Conservation (phyloP, 2,113 vertebrate species). For the Vicugna pacos region DNA sequence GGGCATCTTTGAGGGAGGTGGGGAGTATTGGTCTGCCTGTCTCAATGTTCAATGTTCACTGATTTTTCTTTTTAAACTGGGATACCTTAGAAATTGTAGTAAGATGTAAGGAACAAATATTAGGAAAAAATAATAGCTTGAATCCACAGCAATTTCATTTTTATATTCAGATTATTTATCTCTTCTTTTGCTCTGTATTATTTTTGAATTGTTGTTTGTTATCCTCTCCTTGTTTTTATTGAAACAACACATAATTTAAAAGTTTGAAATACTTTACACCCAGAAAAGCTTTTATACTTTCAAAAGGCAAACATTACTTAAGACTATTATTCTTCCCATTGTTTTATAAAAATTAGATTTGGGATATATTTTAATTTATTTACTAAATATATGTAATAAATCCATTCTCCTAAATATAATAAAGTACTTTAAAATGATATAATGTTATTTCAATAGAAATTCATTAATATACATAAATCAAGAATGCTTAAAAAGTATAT, state of each 20-base stretch:
- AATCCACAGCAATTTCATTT: conserved; percentile 15
- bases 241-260: neutral
- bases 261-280: neutral
- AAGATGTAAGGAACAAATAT: neutral
- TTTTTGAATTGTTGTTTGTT: conserved; percentile 1
- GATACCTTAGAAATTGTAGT: conserved; percentile 48
- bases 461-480: neutral
- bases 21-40: neutral
- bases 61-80: conserved; percentile 42
- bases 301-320: neutral
- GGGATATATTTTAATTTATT: neutral
- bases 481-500: neutral
- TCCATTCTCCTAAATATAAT: too few species aligned
- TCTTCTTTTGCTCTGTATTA: neutral
- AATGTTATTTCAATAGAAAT: neutral
- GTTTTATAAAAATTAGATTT: neutral
- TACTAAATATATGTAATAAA: neutral
- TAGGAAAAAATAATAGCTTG: neutral
- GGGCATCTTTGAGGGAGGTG: neutral
- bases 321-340: neutral
- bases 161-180: neutral
- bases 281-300: neutral
- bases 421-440: neutral
- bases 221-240: neutral
- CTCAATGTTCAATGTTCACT: neutral